A percentile compares a stretch with the other conserved stretches of the same genome.
Evolutionary conservation across 2,113 vertebrate species (phyloP).

Genomic region (Pterocles orientalis): DNA sequence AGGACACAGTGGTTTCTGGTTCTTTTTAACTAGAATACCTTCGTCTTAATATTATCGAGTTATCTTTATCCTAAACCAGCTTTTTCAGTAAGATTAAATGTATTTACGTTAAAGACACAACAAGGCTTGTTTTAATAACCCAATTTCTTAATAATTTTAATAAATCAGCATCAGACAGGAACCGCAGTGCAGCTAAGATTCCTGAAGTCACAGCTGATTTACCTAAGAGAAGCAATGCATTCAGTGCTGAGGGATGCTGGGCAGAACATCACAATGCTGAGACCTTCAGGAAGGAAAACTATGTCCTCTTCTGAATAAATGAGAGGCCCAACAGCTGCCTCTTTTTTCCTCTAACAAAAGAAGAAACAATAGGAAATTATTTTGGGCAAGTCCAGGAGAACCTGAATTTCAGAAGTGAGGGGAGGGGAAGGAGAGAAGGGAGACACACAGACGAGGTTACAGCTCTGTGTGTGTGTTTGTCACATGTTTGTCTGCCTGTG

Average conservation of each 20-base stretch:
- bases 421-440: not conserved
- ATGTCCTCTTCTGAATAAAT: not conserved
- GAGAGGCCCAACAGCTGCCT: not conserved
- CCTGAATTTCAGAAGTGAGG: not conserved
- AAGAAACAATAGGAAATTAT: not conserved
- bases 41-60: not conserved
- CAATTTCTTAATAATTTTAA: not conserved
- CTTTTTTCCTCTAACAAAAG: not conserved
- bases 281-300: not conserved
- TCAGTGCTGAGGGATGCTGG: not conserved
- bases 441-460: not conserved
- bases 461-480: not conserved
- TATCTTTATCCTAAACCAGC: slow-evolving; percentile 37
- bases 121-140: not conserved
- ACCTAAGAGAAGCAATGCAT: not conserved
- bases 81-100: not conserved
- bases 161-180: not conserved
- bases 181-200: not conserved
- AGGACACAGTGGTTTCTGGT: slow-evolving; percentile 33
- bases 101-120: not conserved
- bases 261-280: not conserved
- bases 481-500: not conserved
- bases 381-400: not conserved
- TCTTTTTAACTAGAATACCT: slow-evolving; percentile 58
- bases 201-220: not conserved